Conservation (phyloP, 1,140 invertebrate genomes). For the Sinella curviseta region DNA sequence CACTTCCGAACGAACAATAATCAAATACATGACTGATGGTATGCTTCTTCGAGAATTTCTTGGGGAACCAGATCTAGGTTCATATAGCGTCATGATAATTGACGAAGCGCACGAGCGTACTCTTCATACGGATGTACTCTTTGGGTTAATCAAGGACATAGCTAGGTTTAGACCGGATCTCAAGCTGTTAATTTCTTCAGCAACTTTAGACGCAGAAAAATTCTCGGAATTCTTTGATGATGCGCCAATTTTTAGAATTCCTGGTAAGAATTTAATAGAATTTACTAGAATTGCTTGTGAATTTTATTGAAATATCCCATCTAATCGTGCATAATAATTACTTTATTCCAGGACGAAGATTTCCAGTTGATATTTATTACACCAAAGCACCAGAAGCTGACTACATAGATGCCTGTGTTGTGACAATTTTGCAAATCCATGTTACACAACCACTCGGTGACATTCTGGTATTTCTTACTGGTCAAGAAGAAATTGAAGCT, state of each 20-base stretch:
- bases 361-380: constrained; percentile 94
- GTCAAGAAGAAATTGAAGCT: constrained; percentile 91
- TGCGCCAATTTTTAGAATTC: constrained; percentile 96
- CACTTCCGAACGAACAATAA: constrained; percentile 68
- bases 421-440: constrained; percentile 96
- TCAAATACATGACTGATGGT: constrained; percentile 99
- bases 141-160: constrained; percentile 98
- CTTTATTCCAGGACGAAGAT: constrained; percentile 60
- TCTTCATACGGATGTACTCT: constrained; percentile 96
- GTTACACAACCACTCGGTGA: constrained; percentile 93
- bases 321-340: too few relatives aligned
- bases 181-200: constrained; percentile 95
- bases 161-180: constrained; percentile 89
- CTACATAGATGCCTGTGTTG: constrained; percentile 95
- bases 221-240: constrained; percentile 99
- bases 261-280: constrained; percentile 61
- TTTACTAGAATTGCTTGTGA: constrained; percentile 6
- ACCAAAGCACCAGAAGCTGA: constrained; percentile 98
- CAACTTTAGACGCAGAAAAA: constrained; percentile 96
- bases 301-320: neutral
- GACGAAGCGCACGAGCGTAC: constrained; percentile 99
- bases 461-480: constrained; percentile 95
- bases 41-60: constrained; percentile 96
- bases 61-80: constrained; percentile 90
- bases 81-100: constrained; percentile 97